Base-by-base conservation (phyloP, 2,113 vertebrate species). In the Smithornis capensis region DNA sequence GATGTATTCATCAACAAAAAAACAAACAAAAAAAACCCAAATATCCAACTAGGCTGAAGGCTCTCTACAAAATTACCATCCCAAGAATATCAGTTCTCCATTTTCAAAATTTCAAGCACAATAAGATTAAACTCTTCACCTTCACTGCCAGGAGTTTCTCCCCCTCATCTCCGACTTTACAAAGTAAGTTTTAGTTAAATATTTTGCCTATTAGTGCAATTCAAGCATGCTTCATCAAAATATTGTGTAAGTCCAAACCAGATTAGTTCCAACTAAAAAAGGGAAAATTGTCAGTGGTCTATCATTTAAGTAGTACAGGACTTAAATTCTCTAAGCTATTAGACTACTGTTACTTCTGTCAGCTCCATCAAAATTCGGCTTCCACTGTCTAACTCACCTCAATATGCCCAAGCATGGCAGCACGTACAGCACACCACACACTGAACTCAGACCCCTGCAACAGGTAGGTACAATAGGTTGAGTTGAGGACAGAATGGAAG, bases 401-500 rank as follows among this genome's bases (percentile, higher is more conserved):
- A 91, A 71, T 60, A 59, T 81, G 90, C 85, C 87, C 90, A 94
- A 97, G 85, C 82, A 95, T 44, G 74, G 87, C 90, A 95, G 84
- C 89, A 69, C 0, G 2, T 70, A 92, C 75, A 94, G 78, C 82
- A 67, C 71, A 86, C 59, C 93, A 96, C 91, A 86, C 73, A 90
- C 27, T 92, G 90, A 87, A 91, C 85, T 85, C 95, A 95, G 94
- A 94, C 19, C 87, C 89, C 87, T 95, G 87, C 67, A 90, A 95
- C 6, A 94, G 79, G 91, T 84, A 92, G 87, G 79, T 87, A 86
- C 82, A 91, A 80, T 0, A 95, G 64, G 90, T 86, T 90, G 92
- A 96, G 95, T 75, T 94, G 76, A 91, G 47, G 90, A 94, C 87
- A 97, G 82, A 94, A 90, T 38, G 59, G 85, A 96, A 95, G 71